Evolutionary conservation across 92 coral and sea anemone species (phyloP), one percentile per base, ranked within the genome.

Genomic region (Meandrina meandrites): DNA sequence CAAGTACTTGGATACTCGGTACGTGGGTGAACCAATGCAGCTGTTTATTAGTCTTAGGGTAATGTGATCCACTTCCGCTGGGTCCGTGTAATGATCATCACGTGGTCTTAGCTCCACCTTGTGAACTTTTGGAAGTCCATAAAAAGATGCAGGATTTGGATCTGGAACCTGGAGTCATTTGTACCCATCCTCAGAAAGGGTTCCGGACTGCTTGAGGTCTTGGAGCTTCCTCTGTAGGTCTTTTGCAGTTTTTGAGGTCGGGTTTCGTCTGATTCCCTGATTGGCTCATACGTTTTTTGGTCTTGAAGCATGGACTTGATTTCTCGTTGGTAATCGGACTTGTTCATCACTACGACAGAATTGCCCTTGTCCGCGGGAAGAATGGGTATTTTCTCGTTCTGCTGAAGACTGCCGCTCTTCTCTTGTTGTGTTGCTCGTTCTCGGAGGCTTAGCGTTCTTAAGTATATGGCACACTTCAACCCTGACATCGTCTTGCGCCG

Each of bases 301-400:
- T 72, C 50, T 21, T 34, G 27, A 8, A 37, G 78, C 40, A 34
- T 37, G 28, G 40, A 28, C 11, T 18, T 74, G 37, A 73, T 36
- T 37, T 73, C 21, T 36, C 60, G 74, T 37, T 28, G 47, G 75
- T 80, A 56, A 64, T 58, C 53, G 54, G 51, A 22, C 28, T 60
- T 57, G 67, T 79, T 51, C 82, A 79, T 79, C 66, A 79, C 83
- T 5, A 79, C 42, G 62, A 79, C 40, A 19, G 85, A 76, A 60
- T 36, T 66, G 5, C 86, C 86, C 54, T 83, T 83, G 75, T 83
- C 76, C 30, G 79, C 86, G 8, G 85, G 75, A 15, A 81, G 10
- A 60, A 81, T 81, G 37, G 16, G 54, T 13, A 81, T 60, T 3
- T 4, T 9, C 36, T 67, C n/a, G 45, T 83, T 79, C 34, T 72